phyloP scores from a whole-genome alignment of 1,140 invertebrate species.

The Arion vulgaris region DNA sequence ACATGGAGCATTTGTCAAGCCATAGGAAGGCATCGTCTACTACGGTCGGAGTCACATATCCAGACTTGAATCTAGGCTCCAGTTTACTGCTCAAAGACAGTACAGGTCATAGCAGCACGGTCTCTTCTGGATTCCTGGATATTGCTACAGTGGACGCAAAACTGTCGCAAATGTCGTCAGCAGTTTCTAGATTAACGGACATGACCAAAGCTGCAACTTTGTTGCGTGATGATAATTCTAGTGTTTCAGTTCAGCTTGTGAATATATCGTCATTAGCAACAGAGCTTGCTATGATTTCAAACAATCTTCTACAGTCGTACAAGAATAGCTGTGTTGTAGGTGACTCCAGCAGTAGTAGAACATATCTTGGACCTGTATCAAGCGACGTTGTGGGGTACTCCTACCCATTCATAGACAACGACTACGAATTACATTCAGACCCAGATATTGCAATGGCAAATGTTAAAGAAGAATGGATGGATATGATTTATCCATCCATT shows the following conservation, averaged over 20 bases:
- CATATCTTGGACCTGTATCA: too few relatives aligned
- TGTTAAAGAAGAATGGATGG: not conserved
- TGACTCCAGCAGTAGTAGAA: not conserved
- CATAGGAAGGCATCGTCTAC: not conserved
- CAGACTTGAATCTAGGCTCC: too few relatives aligned
- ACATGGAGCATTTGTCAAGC: constrained; percentile 2
- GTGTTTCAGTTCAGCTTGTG: not conserved
- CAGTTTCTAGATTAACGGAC: not conserved
- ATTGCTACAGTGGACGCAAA: not conserved
- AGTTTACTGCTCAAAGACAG: too few relatives aligned
- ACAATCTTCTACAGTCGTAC: not conserved
- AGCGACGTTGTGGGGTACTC: too few relatives aligned
- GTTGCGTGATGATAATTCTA: not conserved
- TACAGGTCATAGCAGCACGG: not conserved
- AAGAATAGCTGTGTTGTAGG: not conserved
- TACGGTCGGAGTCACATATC: not conserved
- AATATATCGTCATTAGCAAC: not conserved
- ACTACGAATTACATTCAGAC: not conserved
- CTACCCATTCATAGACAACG: not conserved
- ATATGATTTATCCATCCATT: not conserved
- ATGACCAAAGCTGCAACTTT: not conserved
- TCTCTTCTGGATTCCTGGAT: not conserved
- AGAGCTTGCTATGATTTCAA: not conserved
- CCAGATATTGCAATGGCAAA: not conserved
- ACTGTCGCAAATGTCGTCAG: not conserved